Evolutionary conservation across 2,113 vertebrate species (phyloP).

Genomic region (Dasypus novemcinctus): DNA sequence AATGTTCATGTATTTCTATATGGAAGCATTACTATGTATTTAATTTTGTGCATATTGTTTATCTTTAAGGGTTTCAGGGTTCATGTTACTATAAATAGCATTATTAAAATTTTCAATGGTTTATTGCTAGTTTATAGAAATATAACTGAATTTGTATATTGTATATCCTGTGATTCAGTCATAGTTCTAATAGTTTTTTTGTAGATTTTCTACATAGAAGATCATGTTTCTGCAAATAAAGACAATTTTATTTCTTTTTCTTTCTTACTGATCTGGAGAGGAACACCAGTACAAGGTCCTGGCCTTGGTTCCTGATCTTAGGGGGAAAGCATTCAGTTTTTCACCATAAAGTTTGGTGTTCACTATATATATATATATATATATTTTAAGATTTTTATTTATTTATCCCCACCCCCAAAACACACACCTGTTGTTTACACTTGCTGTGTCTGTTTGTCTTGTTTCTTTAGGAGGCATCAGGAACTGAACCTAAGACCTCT

Average conservation of each 20-base stretch:
- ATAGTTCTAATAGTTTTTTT: slow-evolving; percentile 8
- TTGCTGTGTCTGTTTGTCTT: too few species aligned
- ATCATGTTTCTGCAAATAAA: not conserved
- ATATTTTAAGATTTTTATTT: too few species aligned
- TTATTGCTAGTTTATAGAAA: not conserved
- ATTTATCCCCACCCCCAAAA: too few species aligned
- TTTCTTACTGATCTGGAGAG: not conserved
- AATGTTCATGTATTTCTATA: not conserved
- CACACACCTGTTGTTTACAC: too few species aligned
- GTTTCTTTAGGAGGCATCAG: too few species aligned
- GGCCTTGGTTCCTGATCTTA: not conserved
- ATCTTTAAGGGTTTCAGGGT: not conserved
- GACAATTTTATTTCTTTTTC: not conserved
- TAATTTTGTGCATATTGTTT: not conserved
- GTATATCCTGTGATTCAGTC: not conserved
- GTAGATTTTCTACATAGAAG: not conserved
- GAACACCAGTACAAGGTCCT: not conserved
- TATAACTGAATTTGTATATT: not conserved
- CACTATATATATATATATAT: too few species aligned
- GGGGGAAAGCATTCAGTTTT: not conserved
- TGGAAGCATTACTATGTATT: not conserved
- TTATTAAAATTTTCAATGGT: slow-evolving; percentile 33
- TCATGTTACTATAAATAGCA: not conserved
- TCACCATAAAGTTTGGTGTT: not conserved
- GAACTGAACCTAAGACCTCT: too few species aligned